phyloP scores from a whole-genome alignment of 2,888 invertebrate species.

The Argyresthia albistria region DNA sequence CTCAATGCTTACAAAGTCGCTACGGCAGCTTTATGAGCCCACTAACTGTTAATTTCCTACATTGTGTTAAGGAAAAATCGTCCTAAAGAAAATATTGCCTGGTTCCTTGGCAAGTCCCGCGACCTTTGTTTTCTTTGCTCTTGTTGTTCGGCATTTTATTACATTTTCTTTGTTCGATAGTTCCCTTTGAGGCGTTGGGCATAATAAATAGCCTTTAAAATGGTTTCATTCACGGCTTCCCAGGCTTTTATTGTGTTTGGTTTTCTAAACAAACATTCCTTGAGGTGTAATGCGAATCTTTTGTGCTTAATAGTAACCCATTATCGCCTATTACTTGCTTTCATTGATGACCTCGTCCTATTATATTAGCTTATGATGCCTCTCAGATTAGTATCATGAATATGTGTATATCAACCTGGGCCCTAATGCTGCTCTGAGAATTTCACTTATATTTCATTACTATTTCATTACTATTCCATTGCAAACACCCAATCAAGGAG shows the following conservation, averaged over 20 bases:
- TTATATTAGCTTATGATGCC: too few species aligned
- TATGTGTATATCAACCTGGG: too few species aligned
- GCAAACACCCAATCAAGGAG: too few species aligned
- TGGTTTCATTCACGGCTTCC: conserved; percentile 5
- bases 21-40: conserved; percentile 54
- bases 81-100: conserved; percentile 50
- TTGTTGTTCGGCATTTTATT: conserved; percentile 18
- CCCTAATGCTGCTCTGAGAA: too few species aligned
- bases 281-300: too few species aligned
- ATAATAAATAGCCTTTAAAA: conserved; percentile 8
- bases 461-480: too few species aligned
- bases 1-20: conserved; percentile 68
- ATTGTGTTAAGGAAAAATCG: conserved; percentile 54
- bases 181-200: conserved; percentile 16
- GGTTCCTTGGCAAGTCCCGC: conserved; percentile 15
- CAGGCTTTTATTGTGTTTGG: not conserved
- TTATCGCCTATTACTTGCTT: too few species aligned
- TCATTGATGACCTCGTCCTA: too few species aligned
- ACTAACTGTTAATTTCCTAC: conserved; percentile 67
- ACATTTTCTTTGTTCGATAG: conserved; percentile 29
- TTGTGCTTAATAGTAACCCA: too few species aligned
- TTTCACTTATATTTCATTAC: too few species aligned
- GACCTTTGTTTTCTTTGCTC: conserved; percentile 32
- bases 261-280: too few species aligned
- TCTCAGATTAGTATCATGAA: too few species aligned